Evolutionary conservation across 2,797 vertebrate species (phyloP).

Genomic region (Alcedo quadribrachys): DNA sequence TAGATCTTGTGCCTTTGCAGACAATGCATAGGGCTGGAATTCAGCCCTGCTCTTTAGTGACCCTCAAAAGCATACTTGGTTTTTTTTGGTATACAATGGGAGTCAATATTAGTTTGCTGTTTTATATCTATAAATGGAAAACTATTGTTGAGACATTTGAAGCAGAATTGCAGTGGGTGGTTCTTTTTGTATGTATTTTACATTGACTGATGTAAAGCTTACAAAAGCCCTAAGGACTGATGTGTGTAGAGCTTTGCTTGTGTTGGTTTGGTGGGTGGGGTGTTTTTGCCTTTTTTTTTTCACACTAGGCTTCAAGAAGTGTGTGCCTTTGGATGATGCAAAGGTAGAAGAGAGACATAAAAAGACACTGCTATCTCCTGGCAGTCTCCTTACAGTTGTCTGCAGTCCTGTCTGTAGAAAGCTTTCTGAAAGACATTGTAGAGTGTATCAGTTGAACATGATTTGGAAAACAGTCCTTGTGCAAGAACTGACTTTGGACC

Average conservation of each 20-base stretch:
- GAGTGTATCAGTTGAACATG: not conserved
- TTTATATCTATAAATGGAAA: not conserved
- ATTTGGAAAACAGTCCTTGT: not conserved
- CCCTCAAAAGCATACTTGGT: not conserved
- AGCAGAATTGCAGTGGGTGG: not conserved
- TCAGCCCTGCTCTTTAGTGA: not conserved
- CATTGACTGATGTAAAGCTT: not conserved
- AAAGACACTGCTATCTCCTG: not conserved
- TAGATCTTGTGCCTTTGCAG: not conserved
- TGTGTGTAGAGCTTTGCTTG: not conserved
- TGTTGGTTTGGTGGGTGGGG: too few species aligned
- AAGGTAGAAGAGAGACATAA: not conserved
- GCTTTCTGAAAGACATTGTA: not conserved
- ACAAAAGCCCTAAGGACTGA: not conserved
- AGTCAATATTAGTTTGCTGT: not conserved
- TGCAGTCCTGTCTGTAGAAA: not conserved
- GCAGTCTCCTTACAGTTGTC: not conserved
- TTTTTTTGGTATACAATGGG: accelerated
- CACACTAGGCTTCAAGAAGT: not conserved
- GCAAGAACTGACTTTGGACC: not conserved
- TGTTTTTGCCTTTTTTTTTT: not conserved
- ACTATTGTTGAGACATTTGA: not conserved
- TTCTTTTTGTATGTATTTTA: not conserved
- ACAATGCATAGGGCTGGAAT: not conserved
- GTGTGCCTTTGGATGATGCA: not conserved